Conservation (phyloP, 2,113 vertebrate genomes). For the Bubalus kerabau region DNA sequence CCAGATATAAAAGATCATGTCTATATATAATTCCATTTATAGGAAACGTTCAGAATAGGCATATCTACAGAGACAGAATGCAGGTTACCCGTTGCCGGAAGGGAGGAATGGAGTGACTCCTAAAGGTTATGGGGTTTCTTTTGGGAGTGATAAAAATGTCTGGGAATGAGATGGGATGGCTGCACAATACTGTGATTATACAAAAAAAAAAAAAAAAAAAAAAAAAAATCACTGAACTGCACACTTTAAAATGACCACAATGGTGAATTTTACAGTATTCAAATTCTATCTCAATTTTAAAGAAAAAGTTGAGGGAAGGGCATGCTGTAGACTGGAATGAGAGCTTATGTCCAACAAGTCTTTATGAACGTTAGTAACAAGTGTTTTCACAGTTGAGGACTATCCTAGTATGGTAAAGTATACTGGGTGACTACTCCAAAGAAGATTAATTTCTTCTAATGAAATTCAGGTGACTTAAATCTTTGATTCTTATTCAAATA, state of each 20-base stretch:
- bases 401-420: neutral
- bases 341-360: neutral
- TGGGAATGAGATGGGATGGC: neutral
- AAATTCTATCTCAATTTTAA: neutral
- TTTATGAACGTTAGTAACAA: neutral
- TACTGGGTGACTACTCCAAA: neutral
- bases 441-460: neutral
- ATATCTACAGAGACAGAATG: neutral
- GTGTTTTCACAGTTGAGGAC: neutral
- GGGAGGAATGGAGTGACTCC: neutral
- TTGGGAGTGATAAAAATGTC: neutral
- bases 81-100: neutral
- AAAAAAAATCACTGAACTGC: neutral
- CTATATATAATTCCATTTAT: neutral
- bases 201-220: neutral
- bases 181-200: neutral
- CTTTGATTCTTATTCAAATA: neutral
- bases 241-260: neutral
- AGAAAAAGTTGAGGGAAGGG: neutral
- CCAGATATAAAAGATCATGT: neutral
- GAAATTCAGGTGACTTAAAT: neutral
- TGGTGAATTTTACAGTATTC: neutral
- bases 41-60: neutral
- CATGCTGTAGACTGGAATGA: neutral
- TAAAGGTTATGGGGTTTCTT: neutral